phyloP scores from a whole-genome alignment of 2,888 invertebrate genomes.

The Spatulosminthurus flaviceps region DNA sequence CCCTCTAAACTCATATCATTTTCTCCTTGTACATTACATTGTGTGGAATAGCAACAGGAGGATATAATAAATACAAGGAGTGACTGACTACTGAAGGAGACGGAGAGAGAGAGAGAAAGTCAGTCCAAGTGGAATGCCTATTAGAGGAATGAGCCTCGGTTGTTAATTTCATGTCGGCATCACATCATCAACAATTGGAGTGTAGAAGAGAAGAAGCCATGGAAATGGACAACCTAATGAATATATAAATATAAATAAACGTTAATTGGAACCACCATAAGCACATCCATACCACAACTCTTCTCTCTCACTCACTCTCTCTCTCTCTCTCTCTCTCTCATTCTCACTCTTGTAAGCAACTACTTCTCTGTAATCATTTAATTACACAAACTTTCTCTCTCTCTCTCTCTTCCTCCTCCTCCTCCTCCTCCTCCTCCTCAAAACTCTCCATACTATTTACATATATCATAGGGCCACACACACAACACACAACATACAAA shows the following conservation, averaged over 20 bases:
- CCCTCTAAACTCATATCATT: too few relatives aligned
- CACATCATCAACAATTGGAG: constrained; percentile 10
- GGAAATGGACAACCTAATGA: constrained; percentile 13
- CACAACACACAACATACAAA: too few relatives aligned
- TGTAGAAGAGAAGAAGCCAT: not conserved
- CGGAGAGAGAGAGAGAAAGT: constrained; percentile 4
- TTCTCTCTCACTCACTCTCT: not conserved
- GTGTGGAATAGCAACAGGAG: too few relatives aligned
- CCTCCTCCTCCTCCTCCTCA: too few relatives aligned
- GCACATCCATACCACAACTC: too few relatives aligned
- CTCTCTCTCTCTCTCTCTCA: constrained; percentile 1
- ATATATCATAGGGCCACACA: too few relatives aligned
- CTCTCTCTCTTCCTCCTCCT: not conserved
- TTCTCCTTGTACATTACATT: too few relatives aligned
- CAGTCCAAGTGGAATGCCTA: too few relatives aligned
- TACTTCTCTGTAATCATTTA: not conserved
- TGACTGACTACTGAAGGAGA: not conserved
- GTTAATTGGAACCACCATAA: not conserved
- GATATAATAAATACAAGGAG: too few relatives aligned
- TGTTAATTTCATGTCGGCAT: too few relatives aligned
- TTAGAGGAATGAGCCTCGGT: too few relatives aligned
- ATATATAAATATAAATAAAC: constrained; percentile 14
- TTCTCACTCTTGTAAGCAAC: not conserved
- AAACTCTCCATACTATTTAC: too few relatives aligned
- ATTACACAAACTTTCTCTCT: constrained; percentile 6